Percentiles rank a stretch among this genome's conserved stretches.
These are phyloP conservation scores for Galerucella nymphaeae DNA, from an alignment of 2,888 invertebrate genomes.

Conservation along the genomic window DNA sequence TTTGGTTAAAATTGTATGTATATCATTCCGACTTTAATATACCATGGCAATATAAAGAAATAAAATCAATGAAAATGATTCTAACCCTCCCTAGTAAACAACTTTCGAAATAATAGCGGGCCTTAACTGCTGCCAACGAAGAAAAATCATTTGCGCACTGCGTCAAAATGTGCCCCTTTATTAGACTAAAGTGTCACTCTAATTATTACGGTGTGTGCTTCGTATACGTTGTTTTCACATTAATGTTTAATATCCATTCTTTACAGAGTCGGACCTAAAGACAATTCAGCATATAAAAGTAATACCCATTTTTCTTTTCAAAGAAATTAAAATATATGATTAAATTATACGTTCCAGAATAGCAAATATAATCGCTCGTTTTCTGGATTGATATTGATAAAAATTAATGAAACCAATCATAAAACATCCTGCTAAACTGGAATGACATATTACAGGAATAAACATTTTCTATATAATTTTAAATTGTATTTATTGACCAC, in stretches of 20 bases:
- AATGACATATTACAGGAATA: no score
- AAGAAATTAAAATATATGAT: no score
- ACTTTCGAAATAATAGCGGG: conserved; percentile 2
- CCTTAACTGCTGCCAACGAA: conserved; percentile 1
- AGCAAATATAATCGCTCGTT: no score
- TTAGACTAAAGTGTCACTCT: not conserved
- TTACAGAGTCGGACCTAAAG: not conserved
- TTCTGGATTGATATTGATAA: no score
- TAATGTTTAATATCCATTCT: not conserved
- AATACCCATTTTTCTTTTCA: not conserved
- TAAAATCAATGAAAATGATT: not conserved
- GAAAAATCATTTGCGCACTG: conserved; percentile 47
- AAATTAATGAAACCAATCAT: no score
- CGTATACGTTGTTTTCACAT: conserved; percentile 4
- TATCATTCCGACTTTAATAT: no score
- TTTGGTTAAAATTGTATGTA: no score
- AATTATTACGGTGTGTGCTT: not conserved
- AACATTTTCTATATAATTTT: no score
- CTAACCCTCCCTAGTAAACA: conserved; percentile 5
- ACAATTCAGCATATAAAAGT: not conserved
- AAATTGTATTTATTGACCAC: no score
- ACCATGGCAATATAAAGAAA: not conserved
- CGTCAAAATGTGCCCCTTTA: conserved; percentile 39
- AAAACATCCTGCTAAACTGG: no score
- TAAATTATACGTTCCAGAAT: no score